phyloP scores from a whole-genome alignment of 2,888 invertebrate genomes.

The Creontiades dilutus region DNA sequence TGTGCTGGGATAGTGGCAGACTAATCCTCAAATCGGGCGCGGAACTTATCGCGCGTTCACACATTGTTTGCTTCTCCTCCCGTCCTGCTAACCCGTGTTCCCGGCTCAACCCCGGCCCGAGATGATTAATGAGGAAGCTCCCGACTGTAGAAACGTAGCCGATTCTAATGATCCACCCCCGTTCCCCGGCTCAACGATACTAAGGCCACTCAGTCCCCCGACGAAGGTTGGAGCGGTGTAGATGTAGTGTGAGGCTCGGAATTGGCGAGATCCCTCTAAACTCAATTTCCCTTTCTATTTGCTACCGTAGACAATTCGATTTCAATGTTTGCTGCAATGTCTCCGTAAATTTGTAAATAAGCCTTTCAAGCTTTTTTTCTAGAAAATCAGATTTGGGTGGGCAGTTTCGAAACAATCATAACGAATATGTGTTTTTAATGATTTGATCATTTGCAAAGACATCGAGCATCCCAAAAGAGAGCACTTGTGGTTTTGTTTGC shows the following conservation, averaged over 20 bases:
- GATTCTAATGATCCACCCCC: conserved; percentile 36
- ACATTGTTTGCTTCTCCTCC: not conserved
- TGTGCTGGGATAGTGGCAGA: conserved; percentile 6
- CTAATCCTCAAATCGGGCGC: conserved; percentile 33
- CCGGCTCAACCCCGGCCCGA: conserved; percentile 5
- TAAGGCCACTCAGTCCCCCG: not conserved
- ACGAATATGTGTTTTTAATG: too few species aligned
- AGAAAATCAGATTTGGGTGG: too few species aligned
- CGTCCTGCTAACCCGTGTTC: not conserved
- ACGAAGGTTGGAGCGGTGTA: too few species aligned
- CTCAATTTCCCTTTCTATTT: not conserved
- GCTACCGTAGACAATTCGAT: too few species aligned
- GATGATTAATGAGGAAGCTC: conserved; percentile 6
- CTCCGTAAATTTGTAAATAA: too few species aligned
- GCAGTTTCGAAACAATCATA: too few species aligned
- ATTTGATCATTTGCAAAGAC: too few species aligned
- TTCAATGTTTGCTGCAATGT: too few species aligned
- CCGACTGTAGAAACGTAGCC: conserved; percentile 45
- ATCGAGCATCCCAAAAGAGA: too few species aligned
- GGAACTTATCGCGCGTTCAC: conserved; percentile 49
- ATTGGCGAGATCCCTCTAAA: not conserved
- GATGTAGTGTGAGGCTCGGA: not conserved
- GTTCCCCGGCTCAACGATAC: not conserved
- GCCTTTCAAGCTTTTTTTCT: too few species aligned
- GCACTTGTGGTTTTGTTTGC: too few species aligned